Evolutionary conservation across 64 coral and sea anemone species (phyloP), one percentile per base, ranked within the genome.

Genomic region (Orbicella faveolata): DNA sequence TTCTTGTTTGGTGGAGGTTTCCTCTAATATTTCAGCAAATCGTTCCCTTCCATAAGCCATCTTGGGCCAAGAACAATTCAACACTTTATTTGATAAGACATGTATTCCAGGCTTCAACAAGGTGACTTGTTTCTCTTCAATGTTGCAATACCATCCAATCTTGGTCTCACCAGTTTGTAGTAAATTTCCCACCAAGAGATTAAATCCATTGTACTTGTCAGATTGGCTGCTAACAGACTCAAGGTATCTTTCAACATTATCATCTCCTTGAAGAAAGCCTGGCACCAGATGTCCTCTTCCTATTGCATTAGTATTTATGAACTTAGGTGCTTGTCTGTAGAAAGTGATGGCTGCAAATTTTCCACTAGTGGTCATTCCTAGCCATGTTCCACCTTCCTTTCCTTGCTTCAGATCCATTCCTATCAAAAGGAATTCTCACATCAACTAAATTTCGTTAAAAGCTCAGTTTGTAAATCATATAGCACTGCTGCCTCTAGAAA

Each of bases 61-160:
- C 79, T 95, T 98, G 26, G 90, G 94, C 94, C 94, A 98, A 4
- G 88, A 84, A 83, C 76, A 99, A 54, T 96, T 90, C 53, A 98
- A 74, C 12, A 88, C 75, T 89, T 92, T 84, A 79, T 98, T 98
- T 74, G 88, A 92, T 44, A 98, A 87, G 11, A 90, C 96, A 91
- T 98, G 91, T 70, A 90, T 91, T 21, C 96, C 96, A 84, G 93
- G 94, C 3, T 55, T 76, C 51, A 98, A 84, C 9, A 68, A 63
- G 30, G 93, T 78, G 1, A 95, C 34, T 2, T 21, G 36, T 83
- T 90, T 89, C 9, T 88, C 67, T 75, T 98, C 96, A 73, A 90
- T 76, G 53, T 98, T 98, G 78, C 96, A 93, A 55, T 98, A 98
- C 75, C 83, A 95, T 37, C 79, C 83, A 70, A 98, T 63, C 39